Conservation (phyloP, 2,888 invertebrate genomes). For the Drosophila paracracens region DNA sequence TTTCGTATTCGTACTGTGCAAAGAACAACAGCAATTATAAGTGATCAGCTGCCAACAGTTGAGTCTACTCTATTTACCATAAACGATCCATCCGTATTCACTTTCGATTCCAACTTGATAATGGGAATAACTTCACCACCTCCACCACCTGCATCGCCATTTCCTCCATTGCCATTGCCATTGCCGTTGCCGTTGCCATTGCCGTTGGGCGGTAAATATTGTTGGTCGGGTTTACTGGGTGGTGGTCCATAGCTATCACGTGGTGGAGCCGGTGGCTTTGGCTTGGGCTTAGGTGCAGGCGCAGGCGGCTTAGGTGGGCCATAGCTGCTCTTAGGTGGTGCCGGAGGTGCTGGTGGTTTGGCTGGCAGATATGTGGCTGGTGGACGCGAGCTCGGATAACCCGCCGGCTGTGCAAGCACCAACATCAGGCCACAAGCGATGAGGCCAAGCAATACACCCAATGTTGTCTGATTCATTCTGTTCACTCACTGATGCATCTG, state of each 20-base stretch:
- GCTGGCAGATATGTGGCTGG: slow-evolving; percentile 54
- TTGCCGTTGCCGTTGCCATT: slow-evolving; percentile 26
- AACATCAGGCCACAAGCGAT: slow-evolving; percentile 15
- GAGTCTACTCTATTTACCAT: slow-evolving; percentile 62
- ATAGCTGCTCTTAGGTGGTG: slow-evolving; percentile 40
- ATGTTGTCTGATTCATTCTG: slow-evolving; percentile 52
- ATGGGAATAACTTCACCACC: slow-evolving; percentile 81
- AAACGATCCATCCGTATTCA: slow-evolving; percentile 83
- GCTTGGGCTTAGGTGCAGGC: slow-evolving; percentile 40
- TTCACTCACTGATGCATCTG: slow-evolving; percentile 28
- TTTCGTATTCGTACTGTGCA: slow-evolving; percentile 89
- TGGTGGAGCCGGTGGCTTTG: slow-evolving; percentile 28
- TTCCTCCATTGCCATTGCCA: slow-evolving; percentile 37
- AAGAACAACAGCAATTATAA: neutral
- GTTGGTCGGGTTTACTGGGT: slow-evolving; percentile 43
- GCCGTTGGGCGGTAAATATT: slow-evolving; percentile 65
- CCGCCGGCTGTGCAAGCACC: slow-evolving; percentile 61
- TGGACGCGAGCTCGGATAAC: slow-evolving; percentile 70
- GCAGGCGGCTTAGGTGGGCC: slow-evolving; percentile 41
- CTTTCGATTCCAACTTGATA: slow-evolving; percentile 81
- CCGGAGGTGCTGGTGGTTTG: slow-evolving; percentile 37
- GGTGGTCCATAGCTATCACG: slow-evolving; percentile 49
- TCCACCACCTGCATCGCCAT: slow-evolving; percentile 42
- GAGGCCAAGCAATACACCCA: slow-evolving; percentile 24
- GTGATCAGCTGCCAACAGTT: fast-evolving